A percentile compares a stretch with the other conserved stretches of the same genome.
Evolutionary conservation across 2,797 vertebrate genomes (phyloP).

Genomic region (Podarcis lilfordi): DNA sequence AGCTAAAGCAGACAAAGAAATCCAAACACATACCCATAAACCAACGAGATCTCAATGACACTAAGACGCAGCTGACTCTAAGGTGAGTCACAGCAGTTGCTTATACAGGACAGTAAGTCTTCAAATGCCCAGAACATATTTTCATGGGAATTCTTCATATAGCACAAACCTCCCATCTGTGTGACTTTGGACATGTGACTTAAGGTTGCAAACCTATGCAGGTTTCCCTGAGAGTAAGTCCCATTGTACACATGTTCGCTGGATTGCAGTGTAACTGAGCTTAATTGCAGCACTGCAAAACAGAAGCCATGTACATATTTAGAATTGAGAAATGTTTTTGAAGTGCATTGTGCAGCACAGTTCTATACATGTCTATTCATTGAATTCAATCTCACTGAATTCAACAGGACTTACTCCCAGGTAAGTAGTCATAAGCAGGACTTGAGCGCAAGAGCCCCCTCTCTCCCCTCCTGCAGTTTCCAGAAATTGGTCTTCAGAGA

Average conservation of each 20-base stretch:
- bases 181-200: background rate
- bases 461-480: too few species aligned
- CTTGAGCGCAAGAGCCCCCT: too few species aligned
- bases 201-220: background rate
- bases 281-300: background rate
- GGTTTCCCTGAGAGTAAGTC: background rate
- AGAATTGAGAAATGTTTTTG: background rate
- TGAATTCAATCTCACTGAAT: too few species aligned
- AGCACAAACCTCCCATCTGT: background rate
- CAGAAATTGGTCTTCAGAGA: too few species aligned
- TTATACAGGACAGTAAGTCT: background rate
- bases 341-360: too few species aligned
- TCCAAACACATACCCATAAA: too few species aligned
- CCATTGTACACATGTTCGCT: too few species aligned
- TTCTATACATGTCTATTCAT: too few species aligned
- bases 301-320: background rate
- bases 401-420: too few species aligned
- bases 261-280: background rate
- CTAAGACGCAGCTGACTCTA: background rate
- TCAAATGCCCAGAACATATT: background rate
- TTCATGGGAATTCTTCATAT: too few species aligned
- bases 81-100: background rate
- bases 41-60: background rate
- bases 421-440: too few species aligned
- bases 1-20: constrained; percentile 18